A percentile compares a stretch with the other conserved stretches of the same genome.
Conservation (phyloP, 2,113 vertebrate genomes). For the Lampris incognitus region DNA sequence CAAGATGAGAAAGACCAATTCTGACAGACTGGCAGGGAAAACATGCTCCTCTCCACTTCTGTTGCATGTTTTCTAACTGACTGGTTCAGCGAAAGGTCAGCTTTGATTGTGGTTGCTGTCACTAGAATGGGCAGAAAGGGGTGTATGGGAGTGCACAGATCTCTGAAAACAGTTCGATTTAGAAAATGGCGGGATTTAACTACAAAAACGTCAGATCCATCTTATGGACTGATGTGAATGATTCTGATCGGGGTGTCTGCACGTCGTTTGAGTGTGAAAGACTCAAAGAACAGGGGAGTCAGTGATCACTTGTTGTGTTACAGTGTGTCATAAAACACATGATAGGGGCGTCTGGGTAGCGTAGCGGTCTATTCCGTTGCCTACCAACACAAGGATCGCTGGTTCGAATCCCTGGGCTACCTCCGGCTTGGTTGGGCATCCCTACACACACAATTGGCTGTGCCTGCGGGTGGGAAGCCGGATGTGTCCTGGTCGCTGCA, state of each 20-base stretch:
- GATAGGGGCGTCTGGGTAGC: not conserved
- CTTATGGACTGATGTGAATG: not conserved
- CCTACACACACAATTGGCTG: too few species aligned
- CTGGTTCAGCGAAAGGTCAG: constrained; percentile 17
- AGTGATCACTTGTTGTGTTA: not conserved
- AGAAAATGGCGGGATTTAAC: not conserved
- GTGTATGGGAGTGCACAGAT: not conserved
- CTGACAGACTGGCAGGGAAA: constrained; percentile 55
- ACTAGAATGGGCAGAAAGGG: not conserved
- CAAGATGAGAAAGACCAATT: constrained; percentile 48
- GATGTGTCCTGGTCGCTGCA: too few species aligned
- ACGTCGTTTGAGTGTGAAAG: not conserved
- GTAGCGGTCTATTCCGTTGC: not conserved
- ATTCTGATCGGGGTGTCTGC: too few species aligned
- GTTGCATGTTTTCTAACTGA: constrained; percentile 16
- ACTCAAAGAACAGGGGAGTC: not conserved
- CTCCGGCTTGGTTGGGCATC: too few species aligned
- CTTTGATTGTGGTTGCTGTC: not conserved
- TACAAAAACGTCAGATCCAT: not conserved
- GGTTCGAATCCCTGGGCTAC: too few species aligned
- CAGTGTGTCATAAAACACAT: not conserved
- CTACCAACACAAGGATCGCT: not conserved
- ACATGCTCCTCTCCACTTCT: constrained; percentile 35
- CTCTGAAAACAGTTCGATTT: not conserved
- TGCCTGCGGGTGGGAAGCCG: too few species aligned